phyloP scores from a whole-genome alignment of 2,888 invertebrate species.

The Tipula vernalis region DNA sequence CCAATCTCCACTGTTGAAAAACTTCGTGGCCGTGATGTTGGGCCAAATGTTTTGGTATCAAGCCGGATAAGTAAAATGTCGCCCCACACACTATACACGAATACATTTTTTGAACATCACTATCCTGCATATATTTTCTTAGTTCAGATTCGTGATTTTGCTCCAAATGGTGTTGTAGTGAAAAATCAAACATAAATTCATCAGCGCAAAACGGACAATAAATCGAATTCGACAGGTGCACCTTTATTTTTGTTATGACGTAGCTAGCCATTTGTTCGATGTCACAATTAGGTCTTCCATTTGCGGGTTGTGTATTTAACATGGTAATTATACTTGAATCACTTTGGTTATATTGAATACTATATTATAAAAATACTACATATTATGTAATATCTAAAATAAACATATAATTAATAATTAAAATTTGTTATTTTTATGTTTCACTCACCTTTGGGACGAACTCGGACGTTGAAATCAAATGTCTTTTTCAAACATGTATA shows the following conservation, averaged over 20 bases:
- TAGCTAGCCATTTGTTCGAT: slow-evolving; percentile 4
- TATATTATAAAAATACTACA: not conserved
- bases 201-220: slow-evolving; percentile 20
- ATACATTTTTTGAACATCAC: slow-evolving; percentile 5
- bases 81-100: slow-evolving; percentile 18
- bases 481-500: not conserved
- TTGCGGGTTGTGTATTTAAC: not conserved
- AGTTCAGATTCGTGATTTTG: slow-evolving; percentile 16
- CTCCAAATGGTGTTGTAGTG: slow-evolving; percentile 18
- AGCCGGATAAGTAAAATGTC: slow-evolving; percentile 15
- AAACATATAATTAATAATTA: not conserved
- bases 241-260: slow-evolving; percentile 15
- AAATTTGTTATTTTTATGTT: not conserved
- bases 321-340: not conserved
- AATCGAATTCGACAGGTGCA: slow-evolving; percentile 16
- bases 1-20: slow-evolving; percentile 16
- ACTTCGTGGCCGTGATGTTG: slow-evolving; percentile 16
- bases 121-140: not conserved
- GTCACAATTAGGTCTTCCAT: not conserved
- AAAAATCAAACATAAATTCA: slow-evolving; percentile 20
- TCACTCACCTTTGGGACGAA: not conserved
- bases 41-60: slow-evolving; percentile 18
- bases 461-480: not conserved
- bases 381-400: not conserved
- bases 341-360: not conserved